Evolutionary conservation across 2,888 invertebrate species (phyloP), one percentile per base, ranked within the genome.

Genomic region (Phyllotreta striolata): DNA sequence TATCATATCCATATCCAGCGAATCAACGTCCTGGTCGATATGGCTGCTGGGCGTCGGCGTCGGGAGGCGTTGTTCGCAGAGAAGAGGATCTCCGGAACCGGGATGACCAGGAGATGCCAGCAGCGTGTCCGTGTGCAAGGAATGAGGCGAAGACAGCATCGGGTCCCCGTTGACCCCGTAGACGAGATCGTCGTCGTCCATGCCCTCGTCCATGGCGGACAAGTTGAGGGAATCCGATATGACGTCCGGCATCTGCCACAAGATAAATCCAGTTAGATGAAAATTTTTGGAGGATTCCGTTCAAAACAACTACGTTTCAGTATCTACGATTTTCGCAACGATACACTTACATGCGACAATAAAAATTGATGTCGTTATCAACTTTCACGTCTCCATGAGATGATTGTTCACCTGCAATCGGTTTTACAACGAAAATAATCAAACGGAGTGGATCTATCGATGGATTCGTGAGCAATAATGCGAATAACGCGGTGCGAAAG

Each of bases 201-300:
- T 82, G 54, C 89, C 81, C 76, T 90, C 89, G 70, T 89, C 89
- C 78, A 88, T 85, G 71, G 86, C 86, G 63, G 86, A 84, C 73
- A 87, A 81, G 73, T 85, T 86, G 69, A 87, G 78, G 52, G 85
- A 83, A 49, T 73, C 73, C 0, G 71, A 71, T 60, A 85, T 82
- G 12, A 85, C 83, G 57, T 76, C 76, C 7, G 74, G 72, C 66
- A 86, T 83, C 66, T 62, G 43, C 46, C 55, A 55, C 47, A 9
- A 4, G 4, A 24, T 3, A 3, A 24, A 24, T 24, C 4, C 24
- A 4, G 24, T 24, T 24, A 24, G 24, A 3, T 24, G 4, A 24
- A 24, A 24, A 24, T 24, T 24, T 24, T 4, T 3, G 4, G 24
- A 24, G 24, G 24, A 3, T 24, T 1, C 24, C 1, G 24, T 24